phyloP scores from a whole-genome alignment of 2,113 vertebrate genomes.

The Erpornis zantholeuca region DNA sequence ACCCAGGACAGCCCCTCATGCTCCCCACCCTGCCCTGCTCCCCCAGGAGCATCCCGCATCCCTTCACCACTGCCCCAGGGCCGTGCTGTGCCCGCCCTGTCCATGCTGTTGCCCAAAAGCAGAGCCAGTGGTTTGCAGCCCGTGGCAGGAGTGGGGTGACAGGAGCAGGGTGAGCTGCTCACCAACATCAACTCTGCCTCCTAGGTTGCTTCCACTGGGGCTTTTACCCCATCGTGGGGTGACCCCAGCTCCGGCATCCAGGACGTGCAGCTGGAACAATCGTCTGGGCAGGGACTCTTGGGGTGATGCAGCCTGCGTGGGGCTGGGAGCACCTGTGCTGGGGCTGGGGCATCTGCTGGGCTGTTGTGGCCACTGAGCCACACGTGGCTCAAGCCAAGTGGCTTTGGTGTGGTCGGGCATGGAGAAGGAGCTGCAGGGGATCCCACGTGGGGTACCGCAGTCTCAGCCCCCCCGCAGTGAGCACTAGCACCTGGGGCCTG shows the following conservation, averaged over 20 bases:
- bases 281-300: not conserved
- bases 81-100: not conserved
- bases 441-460: not conserved
- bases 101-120: accelerated
- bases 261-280: not conserved
- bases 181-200: not conserved
- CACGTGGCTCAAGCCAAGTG: not conserved
- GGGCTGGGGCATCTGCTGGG: not conserved
- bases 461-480: not conserved
- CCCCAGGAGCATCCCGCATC: not conserved
- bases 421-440: not conserved
- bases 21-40: not conserved
- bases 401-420: not conserved
- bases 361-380: not conserved
- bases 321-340: not conserved
- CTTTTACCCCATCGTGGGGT: accelerated
- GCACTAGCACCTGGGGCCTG: not conserved
- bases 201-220: not conserved
- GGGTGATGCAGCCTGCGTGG: not conserved
- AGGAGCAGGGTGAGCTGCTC: not conserved
- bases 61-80: not conserved
- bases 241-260: not conserved
- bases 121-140: not conserved
- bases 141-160: not conserved
- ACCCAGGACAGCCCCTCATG: not conserved